Evolutionary conservation across 2,113 vertebrate genomes (phyloP).

Genomic region (Serinus canaria): DNA sequence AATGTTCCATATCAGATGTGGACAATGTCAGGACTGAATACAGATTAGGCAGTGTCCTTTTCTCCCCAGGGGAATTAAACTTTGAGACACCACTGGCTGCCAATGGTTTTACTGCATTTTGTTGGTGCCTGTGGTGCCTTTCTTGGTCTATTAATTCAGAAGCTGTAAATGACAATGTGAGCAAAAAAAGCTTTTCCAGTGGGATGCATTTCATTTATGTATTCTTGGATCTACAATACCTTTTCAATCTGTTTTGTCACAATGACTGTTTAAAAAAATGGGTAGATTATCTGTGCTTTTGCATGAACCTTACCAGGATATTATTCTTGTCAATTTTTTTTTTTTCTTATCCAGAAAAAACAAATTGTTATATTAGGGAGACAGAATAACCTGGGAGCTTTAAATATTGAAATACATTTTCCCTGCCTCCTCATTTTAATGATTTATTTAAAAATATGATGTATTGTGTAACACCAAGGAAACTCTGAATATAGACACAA

Average conservation of each 20-base stretch:
- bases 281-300: constrained; percentile 62
- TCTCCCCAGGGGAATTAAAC: constrained; percentile 94
- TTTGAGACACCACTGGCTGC: constrained; percentile 92
- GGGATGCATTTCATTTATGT: constrained; percentile 79
- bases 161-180: constrained; percentile 82
- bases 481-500: not conserved
- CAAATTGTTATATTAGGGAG: not conserved
- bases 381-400: not conserved
- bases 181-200: constrained; percentile 79
- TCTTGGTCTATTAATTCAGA: constrained; percentile 93
- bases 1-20: constrained; percentile 99
- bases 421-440: not conserved
- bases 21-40: constrained; percentile 99
- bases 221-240: constrained; percentile 53
- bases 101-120: constrained; percentile 89
- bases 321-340: not conserved
- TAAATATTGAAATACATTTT: not conserved
- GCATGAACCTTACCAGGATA: not conserved
- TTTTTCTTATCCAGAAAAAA: not conserved
- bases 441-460: not conserved
- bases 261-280: constrained; percentile 69
- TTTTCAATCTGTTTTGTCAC: constrained; percentile 68
- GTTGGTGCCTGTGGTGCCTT: constrained; percentile 89
- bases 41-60: constrained; percentile 99
- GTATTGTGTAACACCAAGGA: not conserved